Evolutionary conservation across 1,140 invertebrate genomes (phyloP).

Genomic region (Philopotamus ludificatus): DNA sequence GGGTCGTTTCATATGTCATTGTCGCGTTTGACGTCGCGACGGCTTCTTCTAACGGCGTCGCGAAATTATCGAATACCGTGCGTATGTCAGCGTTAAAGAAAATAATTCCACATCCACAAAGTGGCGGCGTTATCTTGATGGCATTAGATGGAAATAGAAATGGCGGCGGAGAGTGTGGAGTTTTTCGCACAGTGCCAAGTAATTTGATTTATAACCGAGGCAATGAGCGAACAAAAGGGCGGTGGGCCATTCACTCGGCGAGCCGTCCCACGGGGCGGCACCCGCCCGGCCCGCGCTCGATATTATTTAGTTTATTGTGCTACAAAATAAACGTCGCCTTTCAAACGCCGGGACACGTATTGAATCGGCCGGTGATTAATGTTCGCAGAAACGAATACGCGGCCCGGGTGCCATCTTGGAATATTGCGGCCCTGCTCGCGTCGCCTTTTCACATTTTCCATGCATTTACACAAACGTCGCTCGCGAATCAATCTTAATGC

Average conservation of each 20-base stretch:
- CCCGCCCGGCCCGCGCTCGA: not conserved
- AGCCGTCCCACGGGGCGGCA: not conserved
- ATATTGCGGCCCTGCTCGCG: no score
- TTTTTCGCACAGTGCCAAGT: conserved; percentile 21
- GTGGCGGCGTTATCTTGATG: conserved; percentile 32
- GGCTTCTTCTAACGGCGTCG: no score
- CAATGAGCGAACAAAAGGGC: conserved; percentile 1
- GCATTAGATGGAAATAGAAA: conserved; percentile 11
- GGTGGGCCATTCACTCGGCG: not conserved
- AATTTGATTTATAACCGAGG: conserved; percentile 32
- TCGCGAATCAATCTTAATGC: no score
- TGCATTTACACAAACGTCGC: no score
- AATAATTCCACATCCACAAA: conserved; percentile 33
- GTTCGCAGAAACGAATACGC: not conserved
- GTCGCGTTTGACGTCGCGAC: no score
- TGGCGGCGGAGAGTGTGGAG: conserved; percentile 18
- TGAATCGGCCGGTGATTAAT: conserved; percentile 8
- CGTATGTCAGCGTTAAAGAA: conserved; percentile 26
- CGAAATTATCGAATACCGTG: conserved; percentile 39
- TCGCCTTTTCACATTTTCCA: no score
- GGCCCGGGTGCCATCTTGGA: not conserved
- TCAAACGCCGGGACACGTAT: conserved; percentile 2
- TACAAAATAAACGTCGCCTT: conserved; percentile 4
- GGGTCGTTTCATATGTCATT: no score
- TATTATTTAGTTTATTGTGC: conserved; percentile 17